Evolutionary conservation across 2,888 invertebrate species (phyloP).

Genomic region (Acleris emargana): DNA sequence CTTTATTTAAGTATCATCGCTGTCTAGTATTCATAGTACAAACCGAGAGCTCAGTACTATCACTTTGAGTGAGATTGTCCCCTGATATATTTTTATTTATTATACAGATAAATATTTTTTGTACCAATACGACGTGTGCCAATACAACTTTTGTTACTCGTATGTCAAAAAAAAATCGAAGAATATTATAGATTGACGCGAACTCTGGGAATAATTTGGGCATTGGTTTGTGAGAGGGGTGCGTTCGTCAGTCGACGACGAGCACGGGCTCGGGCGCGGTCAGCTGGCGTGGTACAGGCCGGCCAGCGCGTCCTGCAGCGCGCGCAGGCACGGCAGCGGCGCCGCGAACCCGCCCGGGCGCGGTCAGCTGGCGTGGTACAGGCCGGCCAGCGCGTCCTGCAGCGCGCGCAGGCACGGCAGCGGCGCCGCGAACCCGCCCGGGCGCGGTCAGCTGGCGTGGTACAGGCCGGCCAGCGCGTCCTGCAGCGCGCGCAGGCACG

Average conservation of each 20-base stretch:
- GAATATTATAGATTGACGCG: no score
- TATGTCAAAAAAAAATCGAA: no score
- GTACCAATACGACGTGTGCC: no score
- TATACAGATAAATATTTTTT: no score
- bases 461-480: slow-evolving; percentile 93
- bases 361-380: slow-evolving; percentile 84
- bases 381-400: slow-evolving; percentile 93
- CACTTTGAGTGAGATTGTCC: no score
- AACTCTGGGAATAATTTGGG: no score
- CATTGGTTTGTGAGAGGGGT: background rate
- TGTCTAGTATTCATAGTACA: no score
- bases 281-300: slow-evolving; percentile 86
- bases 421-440: slow-evolving; percentile 93
- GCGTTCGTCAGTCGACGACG: slow-evolving; percentile 51
- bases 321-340: slow-evolving; percentile 91
- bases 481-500: slow-evolving; percentile 93
- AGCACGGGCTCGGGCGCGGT: slow-evolving; percentile 49
- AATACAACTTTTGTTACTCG: no score
- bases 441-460: slow-evolving; percentile 83
- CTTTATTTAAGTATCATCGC: no score
- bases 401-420: slow-evolving; percentile 94
- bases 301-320: slow-evolving; percentile 93
- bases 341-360: slow-evolving; percentile 95
- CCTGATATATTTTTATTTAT: no score
- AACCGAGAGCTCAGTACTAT: no score